These are phyloP conservation scores for Corythornis vintsioides DNA, from an alignment of 2,113 vertebrate genomes.

Conservation along the genomic window DNA sequence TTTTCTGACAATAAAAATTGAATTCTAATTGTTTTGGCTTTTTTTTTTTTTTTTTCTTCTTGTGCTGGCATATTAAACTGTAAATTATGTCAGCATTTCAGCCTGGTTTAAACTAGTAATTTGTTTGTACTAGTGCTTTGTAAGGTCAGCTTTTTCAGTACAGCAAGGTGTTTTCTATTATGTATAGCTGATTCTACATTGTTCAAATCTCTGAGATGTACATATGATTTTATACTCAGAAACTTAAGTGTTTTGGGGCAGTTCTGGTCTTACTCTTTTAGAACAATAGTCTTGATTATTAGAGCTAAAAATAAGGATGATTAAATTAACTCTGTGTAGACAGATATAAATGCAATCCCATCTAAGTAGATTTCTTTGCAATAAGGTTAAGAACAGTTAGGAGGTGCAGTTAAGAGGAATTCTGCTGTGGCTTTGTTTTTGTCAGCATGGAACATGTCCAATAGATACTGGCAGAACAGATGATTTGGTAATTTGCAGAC, in stretches of 20 bases:
- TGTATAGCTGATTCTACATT: background rate
- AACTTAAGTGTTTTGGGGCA: background rate
- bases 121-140: background rate
- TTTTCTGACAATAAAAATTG: slow-evolving; percentile 61
- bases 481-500: background rate
- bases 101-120: slow-evolving; percentile 8
- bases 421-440: background rate
- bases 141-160: slow-evolving; percentile 20
- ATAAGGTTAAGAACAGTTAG: background rate
- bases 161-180: background rate
- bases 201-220: background rate
- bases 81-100: slow-evolving; percentile 53
- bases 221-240: background rate
- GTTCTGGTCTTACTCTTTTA: background rate
- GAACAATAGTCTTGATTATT: background rate
- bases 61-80: slow-evolving; percentile 20
- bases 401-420: background rate
- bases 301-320: background rate
- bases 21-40: background rate
- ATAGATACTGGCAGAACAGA: background rate
- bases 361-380: background rate
- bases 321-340: background rate
- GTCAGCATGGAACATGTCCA: background rate
- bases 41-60: background rate
- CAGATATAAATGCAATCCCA: background rate